phyloP scores from a whole-genome alignment of 2,113 vertebrate species.

The Limanda limanda region DNA sequence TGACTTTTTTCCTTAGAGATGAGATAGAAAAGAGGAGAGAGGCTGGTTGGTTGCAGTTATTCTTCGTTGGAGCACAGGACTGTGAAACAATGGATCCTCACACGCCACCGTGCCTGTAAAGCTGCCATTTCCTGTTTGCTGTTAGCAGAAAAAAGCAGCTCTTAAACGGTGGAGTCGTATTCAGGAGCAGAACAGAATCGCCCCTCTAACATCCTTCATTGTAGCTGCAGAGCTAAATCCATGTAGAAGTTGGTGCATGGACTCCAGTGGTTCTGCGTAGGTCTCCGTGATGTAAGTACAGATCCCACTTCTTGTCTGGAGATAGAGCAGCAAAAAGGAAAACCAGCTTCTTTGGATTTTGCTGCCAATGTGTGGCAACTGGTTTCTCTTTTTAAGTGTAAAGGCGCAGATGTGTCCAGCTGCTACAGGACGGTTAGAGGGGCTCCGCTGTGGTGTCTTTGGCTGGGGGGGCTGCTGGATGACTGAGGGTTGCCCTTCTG shows the following conservation, averaged over 20 bases:
- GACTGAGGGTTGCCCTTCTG: conserved; percentile 21
- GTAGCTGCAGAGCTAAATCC: conserved; percentile 10
- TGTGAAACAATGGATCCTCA: conserved; percentile 58
- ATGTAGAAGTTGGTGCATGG: not conserved
- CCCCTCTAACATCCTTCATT: not conserved
- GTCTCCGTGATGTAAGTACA: not conserved
- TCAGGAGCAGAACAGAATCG: not conserved
- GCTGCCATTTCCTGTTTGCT: not conserved
- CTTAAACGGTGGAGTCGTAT: conserved; percentile 5
- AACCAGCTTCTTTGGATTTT: not conserved
- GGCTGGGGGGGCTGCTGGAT: conserved; percentile 35
- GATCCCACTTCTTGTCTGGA: conserved; percentile 21
- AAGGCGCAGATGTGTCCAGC: conserved; percentile 2
- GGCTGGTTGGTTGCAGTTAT: conserved; percentile 24
- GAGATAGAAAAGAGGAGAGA: conserved; percentile 70
- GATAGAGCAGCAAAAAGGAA: conserved; percentile 12
- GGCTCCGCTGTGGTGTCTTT: conserved; percentile 35
- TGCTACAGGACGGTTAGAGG: conserved; percentile 20
- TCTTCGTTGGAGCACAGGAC: conserved; percentile 67
- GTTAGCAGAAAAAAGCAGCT: conserved; percentile 28
- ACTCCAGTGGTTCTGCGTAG: conserved; percentile 4
- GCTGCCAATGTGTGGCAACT: not conserved
- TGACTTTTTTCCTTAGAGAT: conserved; percentile 55
- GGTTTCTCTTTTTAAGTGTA: conserved; percentile 8
- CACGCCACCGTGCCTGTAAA: conserved; percentile 31